Evolutionary conservation across 2,888 invertebrate genomes (phyloP), one percentile per base, ranked within the genome.

Genomic region (Sminthurides aquaticus): DNA sequence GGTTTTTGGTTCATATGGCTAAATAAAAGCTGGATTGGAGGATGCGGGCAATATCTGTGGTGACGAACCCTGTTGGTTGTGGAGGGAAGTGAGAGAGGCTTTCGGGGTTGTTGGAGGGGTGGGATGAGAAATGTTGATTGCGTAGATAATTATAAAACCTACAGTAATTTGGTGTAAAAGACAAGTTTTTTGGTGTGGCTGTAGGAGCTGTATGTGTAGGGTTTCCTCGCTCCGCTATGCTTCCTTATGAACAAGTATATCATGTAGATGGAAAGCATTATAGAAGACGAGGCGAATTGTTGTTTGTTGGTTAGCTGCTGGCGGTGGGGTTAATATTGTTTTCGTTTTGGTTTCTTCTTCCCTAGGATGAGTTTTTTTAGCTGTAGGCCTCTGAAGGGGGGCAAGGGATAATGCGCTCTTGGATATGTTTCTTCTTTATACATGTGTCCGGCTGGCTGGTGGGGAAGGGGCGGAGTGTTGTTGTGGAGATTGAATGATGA

Each of bases 101-200:
- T 22, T 52, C n/a, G n/a, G n/a, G n/a, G n/a, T n/a, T n/a, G n/a
- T n/a, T n/a, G n/a, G n/a, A n/a, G n/a, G n/a, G n/a, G n/a, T n/a
- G n/a, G n/a, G n/a, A n/a, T n/a, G n/a, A 52, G n/a, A n/a, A 52
- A 52, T 5, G 24, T 11, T 22, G 24, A 52, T 18, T 22, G 29
- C 58, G 58, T 58, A 58, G 58, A 58, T 58, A 58, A 58, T 58
- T 58, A 58, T 58, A 58, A 58, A 58, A 58, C 58, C 28, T 58
- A 58, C 58, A 58, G 43, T 34, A 34, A 34, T 34, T 34, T 34
- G 43, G 43, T 34, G 43, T 34, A 34, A 34, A 34, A 34, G 43
- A 34, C 43, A 34, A 15, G 43, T 34, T 34, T 34, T 34, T 15
- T 11, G 43, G 43, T 34, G 43, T 15, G n/a, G n/a, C n/a, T n/a